Evolutionary conservation across 2,797 vertebrate species (phyloP), one percentile per base, ranked within the genome.

Genomic region (Dryobates pubescens): DNA sequence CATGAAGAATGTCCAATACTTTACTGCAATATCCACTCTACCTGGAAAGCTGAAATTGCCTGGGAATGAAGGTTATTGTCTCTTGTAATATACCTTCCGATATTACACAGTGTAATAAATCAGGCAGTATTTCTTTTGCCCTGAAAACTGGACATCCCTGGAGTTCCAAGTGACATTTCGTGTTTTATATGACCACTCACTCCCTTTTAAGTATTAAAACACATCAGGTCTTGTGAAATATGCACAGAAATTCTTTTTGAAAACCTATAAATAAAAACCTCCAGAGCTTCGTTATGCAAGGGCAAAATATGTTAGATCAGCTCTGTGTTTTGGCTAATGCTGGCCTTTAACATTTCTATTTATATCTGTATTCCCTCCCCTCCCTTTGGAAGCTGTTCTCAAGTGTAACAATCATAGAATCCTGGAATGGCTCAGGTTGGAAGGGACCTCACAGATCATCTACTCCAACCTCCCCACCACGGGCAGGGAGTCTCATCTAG

Each of bases 121-220:
- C 95, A 89, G 89, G 89, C 56, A 83, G 29, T 96, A 97, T 96
- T 97, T 95, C 94, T 95, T 56, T 89, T 17, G 32, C 83, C 90
- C 84, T 94, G 90, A 95, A 96, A 96, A 62, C 58, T 90, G 95
- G 96, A 77, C 89, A 92, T 93, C 95, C 91, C 95, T 83, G 86
- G 97, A 96, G 95, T 96, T 96, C 82, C 92, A 78, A 92, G 89
- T 97, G 97, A 95, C 95, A 97, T 97, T 97, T 97, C 54, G 57
- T 43, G 14, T 94, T 97, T 97, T 97, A 95, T 95, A 59, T 87
- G 87, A 78, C 90, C 73, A 85, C 90, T 96, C 71, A 76, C 63
- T 78, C 62, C 82, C 10, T 95, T 90, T 95, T 78, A 96, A 96
- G 70, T 89, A 89, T 93, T 96, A 91, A 95, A 96, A 86, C 36